Conservation (phyloP, 2,797 vertebrate species). For the Hyperoplus lanceolatus region DNA sequence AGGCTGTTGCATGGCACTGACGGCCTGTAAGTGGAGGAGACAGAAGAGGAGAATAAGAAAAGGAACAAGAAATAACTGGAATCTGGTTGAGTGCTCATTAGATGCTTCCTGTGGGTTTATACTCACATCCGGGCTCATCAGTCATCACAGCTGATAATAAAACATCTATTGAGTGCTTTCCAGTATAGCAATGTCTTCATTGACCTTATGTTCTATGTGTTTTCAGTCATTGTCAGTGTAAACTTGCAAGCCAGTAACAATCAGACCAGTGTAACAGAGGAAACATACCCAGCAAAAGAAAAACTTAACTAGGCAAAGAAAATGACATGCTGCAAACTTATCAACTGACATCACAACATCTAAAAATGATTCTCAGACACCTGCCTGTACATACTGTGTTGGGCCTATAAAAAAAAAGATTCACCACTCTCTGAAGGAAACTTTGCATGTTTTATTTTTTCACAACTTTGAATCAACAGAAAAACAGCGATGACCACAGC, state of each 20-base stretch:
- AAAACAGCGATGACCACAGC: neutral
- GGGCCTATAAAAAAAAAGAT: neutral
- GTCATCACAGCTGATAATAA: neutral
- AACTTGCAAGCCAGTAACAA: neutral
- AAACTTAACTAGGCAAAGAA: neutral
- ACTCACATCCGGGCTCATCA: neutral
- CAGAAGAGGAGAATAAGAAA: conserved; percentile 6
- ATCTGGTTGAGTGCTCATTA: neutral
- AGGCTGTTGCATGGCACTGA: conserved; percentile 89
- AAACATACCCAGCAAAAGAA: no score
- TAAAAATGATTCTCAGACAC: neutral
- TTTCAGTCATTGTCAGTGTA: neutral
- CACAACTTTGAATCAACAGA: neutral
- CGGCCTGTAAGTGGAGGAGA: conserved; percentile 81
- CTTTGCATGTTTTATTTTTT: neutral
- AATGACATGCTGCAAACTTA: neutral
- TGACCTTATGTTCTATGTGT: neutral
- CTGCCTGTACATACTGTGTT: neutral
- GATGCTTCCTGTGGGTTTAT: neutral
- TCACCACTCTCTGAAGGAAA: neutral
- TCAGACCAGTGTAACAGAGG: neutral
- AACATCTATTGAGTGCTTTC: neutral
- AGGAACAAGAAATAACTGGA: neutral
- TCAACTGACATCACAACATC: neutral
- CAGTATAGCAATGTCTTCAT: no score